Evolutionary conservation across 2,113 vertebrate species (phyloP).

Genomic region (Piprites chloris): DNA sequence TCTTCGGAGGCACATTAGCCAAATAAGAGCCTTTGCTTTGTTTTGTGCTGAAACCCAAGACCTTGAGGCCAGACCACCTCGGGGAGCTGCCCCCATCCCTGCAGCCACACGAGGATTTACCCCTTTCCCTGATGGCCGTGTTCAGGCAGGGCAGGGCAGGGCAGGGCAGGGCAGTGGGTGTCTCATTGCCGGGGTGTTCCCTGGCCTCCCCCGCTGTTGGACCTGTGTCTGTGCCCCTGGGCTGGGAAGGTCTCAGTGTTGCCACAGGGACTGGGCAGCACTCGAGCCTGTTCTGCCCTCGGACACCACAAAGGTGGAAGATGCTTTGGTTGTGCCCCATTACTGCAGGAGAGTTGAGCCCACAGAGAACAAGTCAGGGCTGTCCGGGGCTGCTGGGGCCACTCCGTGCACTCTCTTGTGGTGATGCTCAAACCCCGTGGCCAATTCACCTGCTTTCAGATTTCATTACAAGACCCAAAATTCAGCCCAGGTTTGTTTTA

Average conservation of each 20-base stretch:
- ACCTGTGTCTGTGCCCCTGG: background rate
- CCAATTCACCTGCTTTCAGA: slow-evolving; percentile 45
- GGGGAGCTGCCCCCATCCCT: background rate
- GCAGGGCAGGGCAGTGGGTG: background rate
- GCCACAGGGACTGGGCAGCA: background rate
- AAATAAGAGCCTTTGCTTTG: slow-evolving; percentile 31
- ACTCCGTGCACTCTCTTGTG: background rate
- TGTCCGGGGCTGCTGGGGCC: rapidly evolving
- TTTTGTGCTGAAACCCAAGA: background rate
- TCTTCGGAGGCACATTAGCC: slow-evolving; percentile 17
- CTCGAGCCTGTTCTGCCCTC: background rate
- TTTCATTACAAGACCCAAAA: slow-evolving; percentile 26
- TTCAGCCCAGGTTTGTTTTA: slow-evolving; percentile 55
- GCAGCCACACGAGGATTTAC: background rate
- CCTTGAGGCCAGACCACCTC: slow-evolving; percentile 10
- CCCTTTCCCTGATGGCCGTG: background rate
- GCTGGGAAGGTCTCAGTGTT: background rate
- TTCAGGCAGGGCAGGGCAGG: background rate
- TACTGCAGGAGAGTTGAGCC: background rate
- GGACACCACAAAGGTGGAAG: background rate
- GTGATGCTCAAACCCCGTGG: background rate
- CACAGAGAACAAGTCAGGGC: background rate
- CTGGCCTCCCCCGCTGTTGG: rapidly evolving
- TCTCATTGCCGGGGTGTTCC: background rate
- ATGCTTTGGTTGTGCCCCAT: background rate